These are phyloP conservation scores for Gadopsis bispinosus DNA, from an alignment of 2,797 vertebrate genomes.

Conservation along the genomic window DNA sequence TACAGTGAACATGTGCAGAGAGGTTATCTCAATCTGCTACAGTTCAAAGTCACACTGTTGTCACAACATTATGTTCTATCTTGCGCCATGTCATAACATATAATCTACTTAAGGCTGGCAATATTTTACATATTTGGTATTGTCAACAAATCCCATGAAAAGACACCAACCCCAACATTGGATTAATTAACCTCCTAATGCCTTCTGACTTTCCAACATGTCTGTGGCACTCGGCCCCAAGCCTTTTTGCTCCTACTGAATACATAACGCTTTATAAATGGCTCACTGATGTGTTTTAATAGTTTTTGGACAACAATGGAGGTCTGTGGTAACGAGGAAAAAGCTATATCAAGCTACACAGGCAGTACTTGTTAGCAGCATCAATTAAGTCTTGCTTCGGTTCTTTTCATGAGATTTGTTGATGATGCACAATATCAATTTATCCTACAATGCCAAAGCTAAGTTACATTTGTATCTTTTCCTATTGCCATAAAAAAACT, in stretches of 20 bases:
- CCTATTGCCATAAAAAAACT: neutral
- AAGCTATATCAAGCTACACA: neutral
- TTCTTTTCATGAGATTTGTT: neutral
- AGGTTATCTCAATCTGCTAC: slow-evolving; percentile 24
- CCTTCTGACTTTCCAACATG: neutral
- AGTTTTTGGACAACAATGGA: neutral
- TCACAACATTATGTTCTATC: neutral
- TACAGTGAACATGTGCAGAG: slow-evolving; percentile 20
- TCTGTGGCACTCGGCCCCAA: neutral
- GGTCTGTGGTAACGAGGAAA: neutral
- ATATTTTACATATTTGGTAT: neutral
- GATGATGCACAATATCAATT: neutral
- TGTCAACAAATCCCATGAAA: neutral
- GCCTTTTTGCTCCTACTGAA: neutral
- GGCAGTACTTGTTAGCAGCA: neutral
- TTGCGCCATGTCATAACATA: neutral
- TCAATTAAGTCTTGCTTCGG: too few species aligned
- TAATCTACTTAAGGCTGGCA: too few species aligned
- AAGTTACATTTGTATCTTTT: too few species aligned
- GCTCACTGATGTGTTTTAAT: neutral
- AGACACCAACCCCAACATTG: neutral
- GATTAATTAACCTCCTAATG: neutral
- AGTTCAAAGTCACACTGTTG: neutral
- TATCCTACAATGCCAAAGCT: neutral
- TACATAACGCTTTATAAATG: neutral